Evolutionary conservation across 2,797 vertebrate genomes (phyloP).

Genomic region (Esox lucius): DNA sequence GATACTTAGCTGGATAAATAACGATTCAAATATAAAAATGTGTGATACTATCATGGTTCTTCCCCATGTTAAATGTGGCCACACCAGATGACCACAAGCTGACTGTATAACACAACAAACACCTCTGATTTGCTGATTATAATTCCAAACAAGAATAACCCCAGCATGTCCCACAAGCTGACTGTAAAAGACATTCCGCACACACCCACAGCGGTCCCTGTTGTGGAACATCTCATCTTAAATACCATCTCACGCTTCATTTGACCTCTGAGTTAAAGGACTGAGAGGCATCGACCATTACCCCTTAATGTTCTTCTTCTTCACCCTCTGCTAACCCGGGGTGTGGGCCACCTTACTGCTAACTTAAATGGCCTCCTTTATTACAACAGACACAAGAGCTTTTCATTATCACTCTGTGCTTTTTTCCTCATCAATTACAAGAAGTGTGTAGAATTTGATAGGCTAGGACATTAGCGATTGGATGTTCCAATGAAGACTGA

Average conservation of each 20-base stretch:
- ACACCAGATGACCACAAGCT: neutral
- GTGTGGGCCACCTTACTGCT: neutral
- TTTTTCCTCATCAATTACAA: conserved; percentile 20
- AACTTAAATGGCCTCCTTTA: neutral
- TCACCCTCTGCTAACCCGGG: conserved; percentile 46
- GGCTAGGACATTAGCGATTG: conserved; percentile 5
- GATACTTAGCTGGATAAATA: too few relatives aligned
- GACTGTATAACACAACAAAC: neutral
- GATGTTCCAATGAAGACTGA: neutral
- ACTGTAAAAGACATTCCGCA: neutral
- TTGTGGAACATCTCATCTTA: conserved; percentile 6
- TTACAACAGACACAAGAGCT: conserved; percentile 23
- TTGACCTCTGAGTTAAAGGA: conserved; percentile 48
- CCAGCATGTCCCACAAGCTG: neutral
- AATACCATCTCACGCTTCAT: conserved; percentile 34
- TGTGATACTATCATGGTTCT: too few relatives aligned
- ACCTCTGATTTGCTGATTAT: neutral
- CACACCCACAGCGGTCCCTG: conserved; percentile 1
- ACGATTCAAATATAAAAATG: too few relatives aligned
- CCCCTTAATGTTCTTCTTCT: conserved; percentile 54
- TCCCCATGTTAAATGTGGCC: too few relatives aligned
- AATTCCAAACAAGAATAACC: conserved; percentile 1
- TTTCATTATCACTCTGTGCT: conserved; percentile 10
- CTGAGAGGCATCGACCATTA: conserved; percentile 51
- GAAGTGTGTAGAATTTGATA: conserved; percentile 9